Conservation (phyloP, 64 coral and sea anemone genomes). For the Montipora capricornis region DNA sequence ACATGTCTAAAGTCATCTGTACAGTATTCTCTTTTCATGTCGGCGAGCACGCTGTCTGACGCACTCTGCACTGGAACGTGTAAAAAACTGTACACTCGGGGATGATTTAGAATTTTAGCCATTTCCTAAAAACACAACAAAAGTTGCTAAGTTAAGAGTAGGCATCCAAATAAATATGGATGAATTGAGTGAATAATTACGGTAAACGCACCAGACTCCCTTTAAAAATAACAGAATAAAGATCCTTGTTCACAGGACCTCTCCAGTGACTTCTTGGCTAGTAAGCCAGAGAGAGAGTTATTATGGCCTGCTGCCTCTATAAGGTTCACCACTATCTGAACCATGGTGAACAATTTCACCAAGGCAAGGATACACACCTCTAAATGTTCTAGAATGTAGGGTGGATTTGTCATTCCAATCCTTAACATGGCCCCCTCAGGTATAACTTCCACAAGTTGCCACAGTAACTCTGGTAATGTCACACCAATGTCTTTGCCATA, state of each 20-base stretch:
- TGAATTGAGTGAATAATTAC: too few species aligned
- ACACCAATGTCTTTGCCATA: constrained; percentile 97
- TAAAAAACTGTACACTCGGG: constrained; percentile 92
- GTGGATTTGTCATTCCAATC: constrained; percentile 98
- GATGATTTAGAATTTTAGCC: constrained; percentile 91
- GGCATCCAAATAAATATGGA: too few species aligned
- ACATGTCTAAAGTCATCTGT: constrained; percentile 88
- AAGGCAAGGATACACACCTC: constrained; percentile 53
- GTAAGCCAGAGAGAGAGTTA: too few species aligned
- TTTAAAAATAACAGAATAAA: too few species aligned
- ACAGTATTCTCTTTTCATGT: constrained; percentile 99
- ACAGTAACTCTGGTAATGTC: constrained; percentile 87
- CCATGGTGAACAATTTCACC: too few species aligned
- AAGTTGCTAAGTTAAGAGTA: not conserved
- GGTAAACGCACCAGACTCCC: too few species aligned
- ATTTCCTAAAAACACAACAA: constrained; percentile 78
- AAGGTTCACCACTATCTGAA: too few species aligned
- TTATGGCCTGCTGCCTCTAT: too few species aligned
- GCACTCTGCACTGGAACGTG: constrained; percentile 97
- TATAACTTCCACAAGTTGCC: constrained; percentile 97
- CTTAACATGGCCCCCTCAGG: constrained; percentile 93
- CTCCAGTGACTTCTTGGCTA: too few species aligned
- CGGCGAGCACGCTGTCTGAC: constrained; percentile 86
- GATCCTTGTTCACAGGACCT: too few species aligned
- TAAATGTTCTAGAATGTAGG: constrained; percentile 97